Evolutionary conservation across 2,888 invertebrate species (phyloP), one percentile per base, ranked within the genome.

Genomic region (Brachyptera risi): DNA sequence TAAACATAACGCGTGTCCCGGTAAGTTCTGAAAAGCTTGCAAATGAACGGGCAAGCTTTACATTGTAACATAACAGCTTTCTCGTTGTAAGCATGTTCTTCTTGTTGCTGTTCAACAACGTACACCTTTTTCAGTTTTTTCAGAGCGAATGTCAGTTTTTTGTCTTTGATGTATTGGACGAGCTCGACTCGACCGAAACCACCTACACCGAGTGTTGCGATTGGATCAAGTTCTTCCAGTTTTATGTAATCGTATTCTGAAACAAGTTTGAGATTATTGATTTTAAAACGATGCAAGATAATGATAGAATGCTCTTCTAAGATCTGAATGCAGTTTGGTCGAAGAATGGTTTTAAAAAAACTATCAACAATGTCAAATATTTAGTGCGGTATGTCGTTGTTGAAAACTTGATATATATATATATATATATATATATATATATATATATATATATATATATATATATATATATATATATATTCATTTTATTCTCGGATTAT

Each of bases 111-210:
- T 67, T 90, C 87, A 19, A 94, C 88, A 72, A 95, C 89, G 70
- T 94, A 92, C 62, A 88, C 81, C 76, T 95, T 95, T 73, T 92
- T 92, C 64, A 95, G 81, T 70, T 91, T 91, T 76, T 95, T 95
- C 63, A 95, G 77, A 0, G 94, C 95, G 73, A 89, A 93, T 0
- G 82, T 83, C 7, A 79, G 70, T 75, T 77, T 68, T 44, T 58
- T 61, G 60, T 64, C 56, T 23, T 60, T 38, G 31, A 31, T 37
- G 35, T 64, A 63, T 42, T 62, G 65, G 35, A 77, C 77, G 67
- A 79, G 71, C 67, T 78, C 81, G 7, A 82, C 82, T 27, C 82
- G 70, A 17, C 82, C 82, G 68, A 82, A 82, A 11, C 82, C 82
- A 19, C 82, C 82, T 60, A 81, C 78, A 27, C 82, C 82, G 27